Conservation (phyloP, 2,113 vertebrate genomes). For the Lagopus leucura region DNA sequence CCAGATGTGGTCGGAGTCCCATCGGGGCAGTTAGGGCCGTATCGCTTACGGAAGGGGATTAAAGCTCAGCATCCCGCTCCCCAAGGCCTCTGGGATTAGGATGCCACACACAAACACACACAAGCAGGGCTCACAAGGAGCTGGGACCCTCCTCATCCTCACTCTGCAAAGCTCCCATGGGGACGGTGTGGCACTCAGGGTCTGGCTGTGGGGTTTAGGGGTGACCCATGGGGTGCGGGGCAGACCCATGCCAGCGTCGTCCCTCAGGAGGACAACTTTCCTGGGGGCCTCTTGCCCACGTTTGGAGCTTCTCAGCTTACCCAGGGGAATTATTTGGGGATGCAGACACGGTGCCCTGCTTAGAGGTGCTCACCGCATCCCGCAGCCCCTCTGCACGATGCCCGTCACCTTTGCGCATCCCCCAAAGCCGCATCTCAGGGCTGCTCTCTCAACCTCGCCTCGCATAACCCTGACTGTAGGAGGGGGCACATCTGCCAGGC, state of each 20-base stretch:
- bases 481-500: neutral
- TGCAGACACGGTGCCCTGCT: neutral
- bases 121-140: slow-evolving; percentile 52
- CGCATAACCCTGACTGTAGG: neutral
- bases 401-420: neutral
- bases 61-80: slow-evolving; percentile 33
- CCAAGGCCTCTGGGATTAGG: slow-evolving; percentile 68
- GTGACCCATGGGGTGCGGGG: too few species aligned
- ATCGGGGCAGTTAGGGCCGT: slow-evolving; percentile 66
- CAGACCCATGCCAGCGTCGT: too few species aligned
- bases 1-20: slow-evolving; percentile 74
- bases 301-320: neutral
- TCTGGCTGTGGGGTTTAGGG: too few species aligned
- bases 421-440: neutral
- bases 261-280: too few species aligned
- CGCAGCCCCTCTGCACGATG: neutral
- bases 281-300: too few species aligned
- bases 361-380: neutral
- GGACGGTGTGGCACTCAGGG: neutral
- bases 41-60: slow-evolving; percentile 77
- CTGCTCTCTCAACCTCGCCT: neutral
- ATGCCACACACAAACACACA: neutral
- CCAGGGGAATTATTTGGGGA: neutral
- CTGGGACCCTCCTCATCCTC: slow-evolving; percentile 53
- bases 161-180: neutral